Evolutionary conservation across 2,797 vertebrate genomes (phyloP).

Genomic region (Harpagifer antarcticus): DNA sequence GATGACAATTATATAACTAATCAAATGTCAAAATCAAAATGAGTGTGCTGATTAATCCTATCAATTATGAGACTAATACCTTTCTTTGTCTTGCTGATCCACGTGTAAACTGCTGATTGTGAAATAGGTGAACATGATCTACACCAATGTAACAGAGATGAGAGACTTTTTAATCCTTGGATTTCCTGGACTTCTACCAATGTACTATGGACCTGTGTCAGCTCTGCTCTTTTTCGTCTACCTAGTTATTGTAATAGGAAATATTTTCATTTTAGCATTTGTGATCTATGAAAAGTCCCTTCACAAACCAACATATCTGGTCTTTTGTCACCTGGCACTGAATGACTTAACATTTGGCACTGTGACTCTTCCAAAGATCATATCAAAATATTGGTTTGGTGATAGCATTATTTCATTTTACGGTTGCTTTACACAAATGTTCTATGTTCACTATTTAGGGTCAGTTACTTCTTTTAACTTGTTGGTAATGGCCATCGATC

Average conservation of each 20-base stretch:
- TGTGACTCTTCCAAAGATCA: slow-evolving; percentile 79
- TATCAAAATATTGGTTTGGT: slow-evolving; percentile 79
- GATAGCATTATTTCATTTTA: slow-evolving; percentile 66
- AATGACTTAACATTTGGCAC: slow-evolving; percentile 80
- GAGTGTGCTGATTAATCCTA: background rate
- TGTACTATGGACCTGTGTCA: slow-evolving; percentile 61
- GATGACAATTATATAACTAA: background rate
- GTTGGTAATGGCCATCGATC: slow-evolving; percentile 80
- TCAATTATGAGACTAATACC: background rate
- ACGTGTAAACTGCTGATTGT: background rate
- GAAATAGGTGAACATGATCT: slow-evolving; percentile 8
- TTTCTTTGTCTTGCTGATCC: background rate
- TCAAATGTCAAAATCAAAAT: background rate
- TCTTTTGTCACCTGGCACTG: slow-evolving; percentile 81
- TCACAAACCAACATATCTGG: slow-evolving; percentile 81
- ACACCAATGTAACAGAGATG: slow-evolving; percentile 53
- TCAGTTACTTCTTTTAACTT: slow-evolving; percentile 76
- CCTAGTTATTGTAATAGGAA: slow-evolving; percentile 70
- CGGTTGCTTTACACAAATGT: slow-evolving; percentile 79
- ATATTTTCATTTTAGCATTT: slow-evolving; percentile 78
- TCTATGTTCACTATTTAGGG: slow-evolving; percentile 81
- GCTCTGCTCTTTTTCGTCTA: slow-evolving; percentile 73
- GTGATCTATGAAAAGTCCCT: slow-evolving; percentile 71
- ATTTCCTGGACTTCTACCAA: slow-evolving; percentile 75
- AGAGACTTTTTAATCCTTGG: slow-evolving; percentile 78